Evolutionary conservation across 2,113 vertebrate genomes (phyloP).

Genomic region (Labrus mixtus): DNA sequence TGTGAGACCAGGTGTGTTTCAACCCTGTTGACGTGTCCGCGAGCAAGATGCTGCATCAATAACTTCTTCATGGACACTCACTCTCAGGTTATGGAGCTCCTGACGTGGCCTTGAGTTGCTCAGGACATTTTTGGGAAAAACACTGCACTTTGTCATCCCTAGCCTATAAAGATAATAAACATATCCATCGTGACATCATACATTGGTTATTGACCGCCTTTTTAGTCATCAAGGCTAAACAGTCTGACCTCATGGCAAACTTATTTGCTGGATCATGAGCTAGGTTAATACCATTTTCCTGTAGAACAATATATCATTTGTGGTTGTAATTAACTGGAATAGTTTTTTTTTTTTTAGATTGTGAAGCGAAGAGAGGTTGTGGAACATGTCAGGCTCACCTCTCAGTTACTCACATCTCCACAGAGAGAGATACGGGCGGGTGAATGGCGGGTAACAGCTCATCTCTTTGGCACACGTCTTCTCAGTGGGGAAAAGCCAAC

Average conservation of each 20-base stretch:
- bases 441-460: too few relatives aligned
- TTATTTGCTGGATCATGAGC: neutral
- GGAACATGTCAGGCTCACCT: too few relatives aligned
- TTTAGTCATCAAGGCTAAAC: neutral
- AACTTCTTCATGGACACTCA: constrained; percentile 39
- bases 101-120: neutral
- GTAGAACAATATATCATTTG: too few relatives aligned
- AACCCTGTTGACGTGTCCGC: constrained; percentile 2
- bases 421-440: too few relatives aligned
- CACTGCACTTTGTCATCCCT: neutral
- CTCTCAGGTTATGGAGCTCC: neutral
- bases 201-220: neutral
- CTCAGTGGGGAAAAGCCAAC: too few relatives aligned
- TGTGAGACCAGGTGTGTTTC: constrained; percentile 10
- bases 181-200: neutral
- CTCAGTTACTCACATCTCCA: too few relatives aligned
- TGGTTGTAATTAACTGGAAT: too few relatives aligned
- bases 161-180: neutral
- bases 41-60: constrained; percentile 43
- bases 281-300: neutral
- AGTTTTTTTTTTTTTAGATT: too few relatives aligned
- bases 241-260: neutral
- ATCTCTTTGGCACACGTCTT: too few relatives aligned
- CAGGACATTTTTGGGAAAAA: neutral
- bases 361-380: neutral